These are phyloP conservation scores for Vulpes lagopus DNA, from an alignment of 2,113 vertebrate species.

Conservation along the genomic window DNA sequence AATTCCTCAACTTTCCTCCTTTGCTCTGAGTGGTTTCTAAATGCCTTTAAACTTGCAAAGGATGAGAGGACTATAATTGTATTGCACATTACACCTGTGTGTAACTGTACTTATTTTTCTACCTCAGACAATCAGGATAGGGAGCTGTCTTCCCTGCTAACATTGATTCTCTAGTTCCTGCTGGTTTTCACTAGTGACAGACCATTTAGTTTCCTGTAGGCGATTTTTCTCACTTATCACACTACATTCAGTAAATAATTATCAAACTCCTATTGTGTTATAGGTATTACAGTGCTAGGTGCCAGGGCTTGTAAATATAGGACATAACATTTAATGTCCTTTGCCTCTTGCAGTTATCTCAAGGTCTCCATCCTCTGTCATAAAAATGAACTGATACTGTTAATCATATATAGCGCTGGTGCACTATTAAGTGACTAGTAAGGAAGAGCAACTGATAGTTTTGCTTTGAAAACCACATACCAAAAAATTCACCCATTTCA, in stretches of 20 bases:
- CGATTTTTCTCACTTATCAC: conserved; percentile 16
- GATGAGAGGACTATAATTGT: not conserved
- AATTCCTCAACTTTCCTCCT: not conserved
- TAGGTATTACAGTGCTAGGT: not conserved
- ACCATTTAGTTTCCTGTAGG: not conserved
- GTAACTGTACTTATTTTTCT: conserved; percentile 32
- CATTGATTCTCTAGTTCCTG: not conserved
- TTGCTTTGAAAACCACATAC: not conserved
- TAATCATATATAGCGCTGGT: not conserved
- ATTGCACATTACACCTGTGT: not conserved
- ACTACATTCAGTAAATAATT: conserved; percentile 26
- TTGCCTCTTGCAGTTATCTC: conserved; percentile 27
- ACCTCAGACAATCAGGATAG: not conserved
- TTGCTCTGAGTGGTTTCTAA: not conserved
- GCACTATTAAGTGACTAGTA: not conserved
- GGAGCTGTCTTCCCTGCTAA: not conserved
- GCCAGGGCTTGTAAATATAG: not conserved
- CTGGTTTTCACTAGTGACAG: not conserved
- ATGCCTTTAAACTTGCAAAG: conserved; percentile 52
- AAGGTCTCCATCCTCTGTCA: not conserved
- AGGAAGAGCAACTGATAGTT: not conserved
- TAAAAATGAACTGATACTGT: conserved; percentile 34
- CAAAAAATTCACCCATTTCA: conserved; percentile 29
- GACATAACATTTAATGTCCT: not conserved
- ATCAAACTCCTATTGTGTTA: conserved; percentile 11